These are phyloP conservation scores for Etheostoma perlongum DNA, from an alignment of 2,797 vertebrate genomes.

Conservation along the genomic window DNA sequence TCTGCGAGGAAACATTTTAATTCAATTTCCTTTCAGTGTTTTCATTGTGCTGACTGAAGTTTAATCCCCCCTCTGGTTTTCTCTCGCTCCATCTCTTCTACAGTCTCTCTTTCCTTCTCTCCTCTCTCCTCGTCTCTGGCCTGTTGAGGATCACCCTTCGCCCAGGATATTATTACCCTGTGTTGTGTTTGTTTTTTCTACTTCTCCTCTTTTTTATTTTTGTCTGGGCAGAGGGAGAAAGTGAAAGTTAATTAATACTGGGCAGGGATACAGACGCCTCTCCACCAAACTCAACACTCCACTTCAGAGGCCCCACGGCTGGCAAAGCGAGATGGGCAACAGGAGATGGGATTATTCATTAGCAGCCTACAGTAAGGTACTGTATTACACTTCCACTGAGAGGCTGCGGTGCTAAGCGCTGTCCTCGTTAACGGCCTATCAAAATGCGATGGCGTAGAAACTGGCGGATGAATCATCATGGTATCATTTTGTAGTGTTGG, in stretches of 20 bases:
- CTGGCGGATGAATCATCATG: slow-evolving; percentile 38
- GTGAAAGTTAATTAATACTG: slow-evolving; percentile 62
- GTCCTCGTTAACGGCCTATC: slow-evolving; percentile 66
- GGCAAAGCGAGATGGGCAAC: slow-evolving; percentile 51
- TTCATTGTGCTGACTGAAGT: neutral
- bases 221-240: slow-evolving; percentile 11
- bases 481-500: slow-evolving; percentile 33
- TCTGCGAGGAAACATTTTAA: neutral
- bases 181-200: slow-evolving; percentile 29
- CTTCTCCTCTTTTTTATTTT: slow-evolving; percentile 18
- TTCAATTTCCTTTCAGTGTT: neutral
- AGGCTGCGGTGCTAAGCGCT: slow-evolving; percentile 39
- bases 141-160: slow-evolving; percentile 11
- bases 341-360: slow-evolving; percentile 60
- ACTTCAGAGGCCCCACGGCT: slow-evolving; percentile 59
- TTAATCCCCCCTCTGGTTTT: neutral
- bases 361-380: slow-evolving; percentile 58
- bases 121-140: slow-evolving; percentile 7
- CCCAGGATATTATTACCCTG: slow-evolving; percentile 14
- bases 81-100: neutral
- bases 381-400: slow-evolving; percentile 56
- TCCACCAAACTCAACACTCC: slow-evolving; percentile 44
- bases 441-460: slow-evolving; percentile 49
- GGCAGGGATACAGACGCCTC: slow-evolving; percentile 54
- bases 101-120: neutral